Evolutionary conservation across 2,888 invertebrate species (phyloP).

Genomic region (Cecidostiba fungosa): DNA sequence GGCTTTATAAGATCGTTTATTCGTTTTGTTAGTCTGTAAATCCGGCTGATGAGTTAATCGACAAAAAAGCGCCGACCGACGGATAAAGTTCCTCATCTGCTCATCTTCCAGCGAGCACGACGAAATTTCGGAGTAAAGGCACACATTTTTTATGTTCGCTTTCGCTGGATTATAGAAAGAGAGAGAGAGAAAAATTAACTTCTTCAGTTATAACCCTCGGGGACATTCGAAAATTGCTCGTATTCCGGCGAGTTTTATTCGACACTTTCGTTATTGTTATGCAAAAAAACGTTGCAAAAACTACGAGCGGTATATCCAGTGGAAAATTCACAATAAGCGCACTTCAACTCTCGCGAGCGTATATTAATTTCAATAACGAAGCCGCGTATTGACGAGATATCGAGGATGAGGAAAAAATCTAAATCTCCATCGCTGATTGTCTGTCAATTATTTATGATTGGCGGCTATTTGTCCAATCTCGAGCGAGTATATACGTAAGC

Average conservation of each 20-base stretch:
- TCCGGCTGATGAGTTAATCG: slow-evolving; percentile 56
- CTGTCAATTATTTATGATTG: slow-evolving; percentile 79
- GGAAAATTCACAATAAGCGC: no score
- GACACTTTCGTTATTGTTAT: no score
- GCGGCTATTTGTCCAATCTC: slow-evolving; percentile 76
- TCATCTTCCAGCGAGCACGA: neutral
- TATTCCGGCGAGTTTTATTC: no score
- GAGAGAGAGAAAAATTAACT: neutral
- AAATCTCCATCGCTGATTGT: slow-evolving; percentile 69
- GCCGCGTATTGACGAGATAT: no score
- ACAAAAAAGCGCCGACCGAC: slow-evolving; percentile 38
- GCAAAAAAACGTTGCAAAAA: no score
- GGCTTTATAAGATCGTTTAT: slow-evolving; percentile 36
- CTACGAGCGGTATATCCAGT: no score
- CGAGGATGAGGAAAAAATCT: slow-evolving; percentile 11
- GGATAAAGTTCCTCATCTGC: neutral
- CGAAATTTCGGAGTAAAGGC: neutral
- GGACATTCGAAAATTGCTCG: no score
- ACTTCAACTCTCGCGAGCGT: slow-evolving; percentile 15
- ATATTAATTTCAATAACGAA: slow-evolving; percentile 50
- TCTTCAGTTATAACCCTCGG: neutral
- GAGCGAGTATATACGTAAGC: slow-evolving; percentile 66
- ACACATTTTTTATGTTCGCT: neutral
- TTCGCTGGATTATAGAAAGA: neutral
- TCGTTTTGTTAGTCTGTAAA: slow-evolving; percentile 55